phyloP scores from a whole-genome alignment of 2,113 vertebrate genomes.

The Oreochromis niloticus region DNA sequence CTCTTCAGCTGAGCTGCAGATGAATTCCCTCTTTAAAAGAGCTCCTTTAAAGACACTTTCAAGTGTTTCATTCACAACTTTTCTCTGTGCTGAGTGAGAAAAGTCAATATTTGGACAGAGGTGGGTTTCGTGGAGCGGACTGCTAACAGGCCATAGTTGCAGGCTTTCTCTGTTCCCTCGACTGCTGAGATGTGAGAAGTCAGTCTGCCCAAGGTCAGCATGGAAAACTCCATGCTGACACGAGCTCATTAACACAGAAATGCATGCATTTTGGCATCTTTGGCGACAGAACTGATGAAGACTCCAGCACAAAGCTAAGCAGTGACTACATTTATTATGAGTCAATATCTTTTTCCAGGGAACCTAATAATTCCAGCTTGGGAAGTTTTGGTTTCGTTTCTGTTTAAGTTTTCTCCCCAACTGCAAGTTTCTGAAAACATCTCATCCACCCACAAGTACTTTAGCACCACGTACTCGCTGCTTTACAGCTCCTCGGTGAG shows the following conservation, averaged over 20 bases:
- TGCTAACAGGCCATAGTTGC: slow-evolving; percentile 15
- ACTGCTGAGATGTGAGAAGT: slow-evolving; percentile 35
- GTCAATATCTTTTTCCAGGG: not conserved
- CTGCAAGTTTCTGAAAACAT: slow-evolving; percentile 14
- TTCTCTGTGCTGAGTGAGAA: slow-evolving; percentile 20
- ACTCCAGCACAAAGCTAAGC: not conserved
- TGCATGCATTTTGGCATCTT: not conserved
- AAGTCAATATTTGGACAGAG: slow-evolving; percentile 56
- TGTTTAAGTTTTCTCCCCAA: not conserved
- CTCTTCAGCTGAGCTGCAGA: not conserved
- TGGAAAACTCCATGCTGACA: slow-evolving; percentile 41
- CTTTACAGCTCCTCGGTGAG: slow-evolving; percentile 37
- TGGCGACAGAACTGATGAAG: not conserved
- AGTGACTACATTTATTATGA: not conserved
- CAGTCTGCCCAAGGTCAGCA: not conserved
- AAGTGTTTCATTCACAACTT: slow-evolving; percentile 52
- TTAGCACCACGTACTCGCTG: not conserved
- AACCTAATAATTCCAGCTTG: not conserved
- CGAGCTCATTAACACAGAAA: slow-evolving; percentile 2
- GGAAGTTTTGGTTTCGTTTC: not conserved
- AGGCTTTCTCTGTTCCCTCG: slow-evolving; percentile 25
- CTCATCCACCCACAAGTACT: not conserved
- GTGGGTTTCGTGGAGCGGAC: slow-evolving; percentile 2
- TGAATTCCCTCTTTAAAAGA: not conserved
- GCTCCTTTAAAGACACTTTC: not conserved